A percentile compares a stretch with the other conserved stretches of the same genome.
Conservation (phyloP, 2,888 invertebrate species). For the Caenorhabditis becei region DNA sequence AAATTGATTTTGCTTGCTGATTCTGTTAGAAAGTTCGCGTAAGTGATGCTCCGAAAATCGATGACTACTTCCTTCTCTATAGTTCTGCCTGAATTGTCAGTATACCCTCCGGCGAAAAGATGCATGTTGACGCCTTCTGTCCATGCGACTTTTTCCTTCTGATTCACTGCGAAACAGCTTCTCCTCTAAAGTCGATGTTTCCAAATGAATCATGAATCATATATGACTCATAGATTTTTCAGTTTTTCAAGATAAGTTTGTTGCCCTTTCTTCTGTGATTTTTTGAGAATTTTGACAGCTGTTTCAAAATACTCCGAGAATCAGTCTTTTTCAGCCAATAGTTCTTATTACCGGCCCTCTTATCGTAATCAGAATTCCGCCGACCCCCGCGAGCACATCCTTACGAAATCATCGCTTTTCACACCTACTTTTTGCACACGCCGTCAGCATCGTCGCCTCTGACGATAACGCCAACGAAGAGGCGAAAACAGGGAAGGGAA, state of each 20-base stretch:
- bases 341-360: constrained; percentile 1
- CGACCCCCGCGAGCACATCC: not conserved
- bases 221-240: too few species aligned
- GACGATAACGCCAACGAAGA: constrained; percentile 27
- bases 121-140: not conserved
- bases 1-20: too few species aligned
- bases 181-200: too few species aligned
- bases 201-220: too few species aligned
- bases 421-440: constrained; percentile 28
- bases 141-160: not conserved
- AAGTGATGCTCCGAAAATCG: not conserved
- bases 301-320: too few species aligned
- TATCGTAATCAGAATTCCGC: not conserved
- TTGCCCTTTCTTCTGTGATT: too few species aligned
- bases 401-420: constrained; percentile 21
- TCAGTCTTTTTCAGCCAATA: too few species aligned
- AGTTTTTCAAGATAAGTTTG: too few species aligned
- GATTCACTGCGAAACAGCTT: too few species aligned
- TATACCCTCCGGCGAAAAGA: constrained; percentile 1
- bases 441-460: constrained; percentile 31
- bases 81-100: not conserved
- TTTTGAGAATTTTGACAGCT: too few species aligned
- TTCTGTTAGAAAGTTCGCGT: too few species aligned
- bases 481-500: constrained; percentile 44
- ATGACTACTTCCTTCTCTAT: not conserved